Percentiles rank a stretch among this genome's conserved stretches.
These are phyloP conservation scores for Falco berigora DNA, from an alignment of 2,797 vertebrate species.

Conservation along the genomic window DNA sequence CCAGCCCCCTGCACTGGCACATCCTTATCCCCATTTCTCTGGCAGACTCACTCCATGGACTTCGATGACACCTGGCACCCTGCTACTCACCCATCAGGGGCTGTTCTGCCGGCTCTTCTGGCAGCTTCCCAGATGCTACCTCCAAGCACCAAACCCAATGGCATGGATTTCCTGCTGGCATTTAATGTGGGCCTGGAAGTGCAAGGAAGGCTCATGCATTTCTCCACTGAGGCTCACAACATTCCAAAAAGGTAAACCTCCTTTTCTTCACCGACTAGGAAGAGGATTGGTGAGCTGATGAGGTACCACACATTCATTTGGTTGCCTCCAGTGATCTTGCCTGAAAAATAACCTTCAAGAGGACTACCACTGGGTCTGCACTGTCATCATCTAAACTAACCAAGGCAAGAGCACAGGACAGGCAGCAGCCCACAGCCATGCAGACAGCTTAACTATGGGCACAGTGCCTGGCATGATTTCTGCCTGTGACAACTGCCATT, in stretches of 20 bases:
- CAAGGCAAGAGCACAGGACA: background rate
- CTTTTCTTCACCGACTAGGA: fast-evolving
- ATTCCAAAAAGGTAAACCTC: constrained; percentile 83
- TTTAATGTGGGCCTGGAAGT: constrained; percentile 88
- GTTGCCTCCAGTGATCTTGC: background rate
- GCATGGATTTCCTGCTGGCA: constrained; percentile 81
- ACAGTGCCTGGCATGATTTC: background rate
- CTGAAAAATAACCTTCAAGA: background rate
- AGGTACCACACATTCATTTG: background rate
- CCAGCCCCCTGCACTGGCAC: background rate
- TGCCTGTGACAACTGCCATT: background rate
- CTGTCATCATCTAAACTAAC: background rate
- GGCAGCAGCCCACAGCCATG: background rate
- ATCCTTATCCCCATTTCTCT: background rate
- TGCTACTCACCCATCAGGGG: constrained; percentile 87
- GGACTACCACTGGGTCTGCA: background rate
- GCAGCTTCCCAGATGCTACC: constrained; percentile 85
- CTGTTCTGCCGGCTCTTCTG: constrained; percentile 83
- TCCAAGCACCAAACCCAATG: constrained; percentile 72
- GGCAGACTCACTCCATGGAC: constrained; percentile 88
- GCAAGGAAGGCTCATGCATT: constrained; percentile 85
- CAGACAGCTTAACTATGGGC: background rate
- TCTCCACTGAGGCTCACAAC: constrained; percentile 82
- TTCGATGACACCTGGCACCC: constrained; percentile 93
- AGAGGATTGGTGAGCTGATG: background rate